Conservation (phyloP, 2,797 vertebrate species). For the Lophotriccus pileatus region DNA sequence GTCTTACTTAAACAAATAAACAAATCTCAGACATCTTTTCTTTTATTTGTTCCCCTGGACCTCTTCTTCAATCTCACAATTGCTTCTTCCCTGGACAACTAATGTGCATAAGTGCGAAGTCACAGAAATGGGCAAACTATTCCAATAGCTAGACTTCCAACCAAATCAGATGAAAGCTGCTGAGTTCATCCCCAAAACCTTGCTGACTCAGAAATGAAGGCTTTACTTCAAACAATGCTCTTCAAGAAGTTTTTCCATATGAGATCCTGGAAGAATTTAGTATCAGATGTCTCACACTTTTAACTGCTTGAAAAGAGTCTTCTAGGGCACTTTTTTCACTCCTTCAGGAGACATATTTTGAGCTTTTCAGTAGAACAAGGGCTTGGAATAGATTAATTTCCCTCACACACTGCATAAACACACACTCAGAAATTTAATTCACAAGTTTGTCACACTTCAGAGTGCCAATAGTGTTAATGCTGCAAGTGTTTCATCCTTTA, state of each 20-base stretch:
- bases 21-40: not conserved
- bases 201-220: not conserved
- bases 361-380: not conserved
- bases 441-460: slow-evolving; percentile 5
- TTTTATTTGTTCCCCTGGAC: not conserved
- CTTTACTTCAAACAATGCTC: not conserved
- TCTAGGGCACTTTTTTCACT: not conserved
- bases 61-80: not conserved
- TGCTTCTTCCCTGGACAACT: not conserved
- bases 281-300: not conserved
- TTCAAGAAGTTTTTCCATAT: not conserved
- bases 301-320: not conserved
- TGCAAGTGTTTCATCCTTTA: not conserved
- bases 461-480: not conserved
- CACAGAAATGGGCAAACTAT: not conserved
- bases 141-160: not conserved
- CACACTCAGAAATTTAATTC: slow-evolving; percentile 1
- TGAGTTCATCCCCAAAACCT: not conserved
- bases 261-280: not conserved
- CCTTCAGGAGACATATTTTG: not conserved
- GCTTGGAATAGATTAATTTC: not conserved
- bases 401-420: not conserved
- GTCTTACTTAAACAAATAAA: not conserved
- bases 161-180: not conserved
- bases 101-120: not conserved